Base-by-base conservation (phyloP, 2,797 vertebrate species). In the Leptatherina wallacei region DNA sequence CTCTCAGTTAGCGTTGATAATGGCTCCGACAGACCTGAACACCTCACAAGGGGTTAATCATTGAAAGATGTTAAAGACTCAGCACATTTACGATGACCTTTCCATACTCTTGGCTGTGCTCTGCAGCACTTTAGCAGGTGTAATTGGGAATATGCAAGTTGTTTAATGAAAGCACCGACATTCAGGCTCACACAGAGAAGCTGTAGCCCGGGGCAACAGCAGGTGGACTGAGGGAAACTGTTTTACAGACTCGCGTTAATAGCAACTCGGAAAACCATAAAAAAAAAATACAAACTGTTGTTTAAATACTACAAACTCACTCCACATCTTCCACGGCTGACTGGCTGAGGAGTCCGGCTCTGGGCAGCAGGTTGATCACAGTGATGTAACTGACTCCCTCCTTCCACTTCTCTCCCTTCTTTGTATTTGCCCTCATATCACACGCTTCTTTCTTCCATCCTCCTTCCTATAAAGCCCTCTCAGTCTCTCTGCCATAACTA, bases 381-480 rank as follows among this genome's bases (percentile, higher is more conserved):
- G 78, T 88, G 89, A 92, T 87, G 85, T 89, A 89, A 91, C 87
- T 1, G 22, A 63, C 63, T 76, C 70, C 22, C 30, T 59, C 64
- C 72, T 71, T 63, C 62, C 49, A 12, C 78, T 72, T 68, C 69
- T 72, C 69, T 56, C 59, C n/a, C 54, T 52, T 58, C 64, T 71
- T 54, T 77, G 52, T 71, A 14, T 69, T 71, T 29, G 2, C 54
- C 69, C 20, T 29, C 51, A 40, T 57, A 69, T 74, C 62, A 64
- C 69, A 56, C 0, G 4, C 33, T 29, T 33, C 4, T 42, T 69
- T 51, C 65, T 47, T 69, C 68, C 49, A 20, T 73, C 66, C 65
- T 40, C 65, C 3, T 59, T 70, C 64, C 13, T 82, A 80, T 33
- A 47, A 36, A 32, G 32, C 69, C 72, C 65, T 75, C 62, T 84